These are phyloP conservation scores for Thripadectes ignobilis DNA, from an alignment of 2,797 vertebrate species.

Conservation along the genomic window DNA sequence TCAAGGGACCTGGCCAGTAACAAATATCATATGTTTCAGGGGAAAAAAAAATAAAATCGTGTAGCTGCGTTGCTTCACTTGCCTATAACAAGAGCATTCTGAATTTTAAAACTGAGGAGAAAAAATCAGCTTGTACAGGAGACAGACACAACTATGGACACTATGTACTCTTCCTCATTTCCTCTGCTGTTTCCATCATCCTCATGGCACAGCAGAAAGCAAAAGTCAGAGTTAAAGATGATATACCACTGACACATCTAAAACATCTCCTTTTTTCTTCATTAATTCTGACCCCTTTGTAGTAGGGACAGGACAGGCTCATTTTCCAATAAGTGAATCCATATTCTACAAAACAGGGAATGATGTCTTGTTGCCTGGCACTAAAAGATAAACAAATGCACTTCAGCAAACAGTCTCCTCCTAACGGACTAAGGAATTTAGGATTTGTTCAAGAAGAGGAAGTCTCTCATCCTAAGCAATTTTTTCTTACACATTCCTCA, in stretches of 20 bases:
- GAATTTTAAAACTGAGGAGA: neutral
- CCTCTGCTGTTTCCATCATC: neutral
- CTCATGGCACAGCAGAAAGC: neutral
- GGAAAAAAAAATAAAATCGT: neutral
- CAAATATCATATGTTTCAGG: neutral
- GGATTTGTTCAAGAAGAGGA: neutral
- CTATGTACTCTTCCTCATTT: neutral
- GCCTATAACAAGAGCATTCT: neutral
- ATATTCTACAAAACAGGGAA: neutral
- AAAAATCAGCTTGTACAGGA: neutral
- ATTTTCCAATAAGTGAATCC: neutral
- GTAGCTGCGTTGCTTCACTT: neutral
- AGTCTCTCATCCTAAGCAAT: neutral
- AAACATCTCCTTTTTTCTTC: neutral
- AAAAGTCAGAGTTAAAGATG: neutral
- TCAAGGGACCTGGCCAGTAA: neutral
- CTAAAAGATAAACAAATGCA: neutral
- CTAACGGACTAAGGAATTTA: neutral
- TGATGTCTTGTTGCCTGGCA: neutral
- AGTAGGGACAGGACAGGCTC: neutral
- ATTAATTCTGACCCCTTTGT: neutral
- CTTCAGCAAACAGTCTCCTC: neutral
- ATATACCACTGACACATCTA: neutral
- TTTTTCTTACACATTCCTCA: neutral
- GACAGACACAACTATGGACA: neutral